Base-by-base conservation (phyloP, 2,888 invertebrate genomes). In the Amorpha juglandis region DNA sequence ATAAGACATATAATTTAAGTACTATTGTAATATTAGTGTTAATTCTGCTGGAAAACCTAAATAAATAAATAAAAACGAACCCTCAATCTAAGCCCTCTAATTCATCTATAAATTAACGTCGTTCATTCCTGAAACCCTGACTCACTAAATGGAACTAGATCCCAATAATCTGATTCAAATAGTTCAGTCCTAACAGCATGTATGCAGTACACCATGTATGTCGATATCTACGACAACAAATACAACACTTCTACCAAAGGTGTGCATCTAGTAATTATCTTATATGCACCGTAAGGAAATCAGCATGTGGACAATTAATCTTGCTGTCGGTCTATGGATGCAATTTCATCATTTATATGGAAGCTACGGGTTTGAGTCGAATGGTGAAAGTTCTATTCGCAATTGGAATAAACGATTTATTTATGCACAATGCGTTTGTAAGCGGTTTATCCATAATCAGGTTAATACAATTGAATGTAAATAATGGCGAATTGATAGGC, bases 231-330 rank as follows among this genome's bases (percentile, higher is more conserved):
- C 19, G 8, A 19, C 42, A 58, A 42, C 42, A 42, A 63, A 63
- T 45, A 52, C 27, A 52, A 51, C 47, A 21, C 58, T 42, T 58
- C 42, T n/a, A n/a, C 58, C 58, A 42, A 58, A 58, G 58, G 58
- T 80, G 76, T 79, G 72, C 72, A 76, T 72, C 71, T 76, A 76
- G 84, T 83, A 84, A 87, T 87, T 84, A 86, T 86, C 87, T 87
- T 80, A 83, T 87, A 86, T 76, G 79, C 77, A 77, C 78, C 79
- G 76, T 76, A 75, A 80, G 78, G 78, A 80, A 82, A 81, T 82
- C 80, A 74, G 76, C 74, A 78, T 78, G 79, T 76, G 70, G 75
- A 76, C 78, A 77, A 79, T 86, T 82, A 85, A 83, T 88, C 84
- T 81, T 76, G 69, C 70, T 77, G 81, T 81, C 78, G 71, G 38